phyloP scores from a whole-genome alignment of 1,140 invertebrate species.

The Cydia fagiglandana region DNA sequence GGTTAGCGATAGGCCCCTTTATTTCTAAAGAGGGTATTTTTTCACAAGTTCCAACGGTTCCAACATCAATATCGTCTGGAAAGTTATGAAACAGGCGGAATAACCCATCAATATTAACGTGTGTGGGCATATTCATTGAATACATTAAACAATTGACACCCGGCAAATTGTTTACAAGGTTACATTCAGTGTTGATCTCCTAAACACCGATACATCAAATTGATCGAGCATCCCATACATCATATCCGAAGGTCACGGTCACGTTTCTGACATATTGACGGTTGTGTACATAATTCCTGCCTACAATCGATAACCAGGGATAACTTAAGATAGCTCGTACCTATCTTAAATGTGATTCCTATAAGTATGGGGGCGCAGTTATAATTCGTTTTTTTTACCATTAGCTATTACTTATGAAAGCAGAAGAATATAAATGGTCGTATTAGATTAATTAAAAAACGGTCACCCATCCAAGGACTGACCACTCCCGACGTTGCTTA shows the following conservation, averaged over 20 bases:
- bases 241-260: neutral
- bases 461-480: no score
- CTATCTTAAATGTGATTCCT: neutral
- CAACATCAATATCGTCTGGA: no score
- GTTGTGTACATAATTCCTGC: neutral
- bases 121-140: neutral
- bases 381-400: no score
- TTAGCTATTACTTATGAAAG: no score
- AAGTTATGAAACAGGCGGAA: no score
- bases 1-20: no score
- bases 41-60: no score
- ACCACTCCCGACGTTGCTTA: no score
- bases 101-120: neutral
- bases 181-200: neutral
- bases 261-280: conserved; percentile 11
- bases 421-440: no score
- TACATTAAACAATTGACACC: neutral
- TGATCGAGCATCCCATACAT: conserved; percentile 8
- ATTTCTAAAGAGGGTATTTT: no score
- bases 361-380: neutral
- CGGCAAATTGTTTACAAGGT: neutral
- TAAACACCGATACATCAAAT: conserved; percentile 10
- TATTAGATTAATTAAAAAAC: no score
- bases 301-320: neutral
- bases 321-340: neutral